Evolutionary conservation across 2,113 vertebrate species (phyloP), one percentile per base, ranked within the genome.

Genomic region (Oryzias curvinotus): DNA sequence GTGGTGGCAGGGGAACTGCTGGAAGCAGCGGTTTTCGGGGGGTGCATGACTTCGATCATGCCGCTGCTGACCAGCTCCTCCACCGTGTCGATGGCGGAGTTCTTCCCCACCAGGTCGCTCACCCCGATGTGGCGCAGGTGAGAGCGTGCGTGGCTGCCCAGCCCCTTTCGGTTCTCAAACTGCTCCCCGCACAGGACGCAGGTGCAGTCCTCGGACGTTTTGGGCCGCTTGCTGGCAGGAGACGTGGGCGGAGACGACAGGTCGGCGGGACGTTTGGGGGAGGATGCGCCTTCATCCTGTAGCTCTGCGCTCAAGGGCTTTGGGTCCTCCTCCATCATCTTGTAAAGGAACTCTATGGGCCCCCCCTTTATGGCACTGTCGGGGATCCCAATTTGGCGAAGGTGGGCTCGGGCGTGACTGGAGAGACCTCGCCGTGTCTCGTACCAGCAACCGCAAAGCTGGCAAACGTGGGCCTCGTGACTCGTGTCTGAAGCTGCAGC

Each of bases 401-500:
- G 90, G 70, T 97, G 95, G 65, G 92, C 91, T 1, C 94, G 91
- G 70, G 93, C 93, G 14, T 97, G 95, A 79, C 92, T 94, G 56
- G 94, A 91, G 64, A 96, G 88, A 60, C 93, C 94, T 80, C 95
- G 95, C 47, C 93, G 93, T 47, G 94, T 95, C 89, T 95, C 95
- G 59, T 94, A 96, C 94, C 94, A 96, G 80, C 92, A 93, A 68
- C 95, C 95, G 25, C 95, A 96, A 80, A 96, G 90, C 69, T 95
- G 92, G 83, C 95, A 96, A 79, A 94, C 92, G 57, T 92, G 81
- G 23, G 93, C 91, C 73, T 94, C 91, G 71, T 92, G 87, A 18
- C 57, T 85, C 75, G 91, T 77, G 61, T 93, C 90, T 85, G 91
- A 88, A 83, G 91, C 79, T 88, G 87, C 89, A 91, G 48, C 16